A percentile compares a stretch with the other conserved stretches of the same genome.
These are phyloP conservation scores for Pseudanteris insignis DNA, from an alignment of 2,888 invertebrate genomes.

Conservation along the genomic window DNA sequence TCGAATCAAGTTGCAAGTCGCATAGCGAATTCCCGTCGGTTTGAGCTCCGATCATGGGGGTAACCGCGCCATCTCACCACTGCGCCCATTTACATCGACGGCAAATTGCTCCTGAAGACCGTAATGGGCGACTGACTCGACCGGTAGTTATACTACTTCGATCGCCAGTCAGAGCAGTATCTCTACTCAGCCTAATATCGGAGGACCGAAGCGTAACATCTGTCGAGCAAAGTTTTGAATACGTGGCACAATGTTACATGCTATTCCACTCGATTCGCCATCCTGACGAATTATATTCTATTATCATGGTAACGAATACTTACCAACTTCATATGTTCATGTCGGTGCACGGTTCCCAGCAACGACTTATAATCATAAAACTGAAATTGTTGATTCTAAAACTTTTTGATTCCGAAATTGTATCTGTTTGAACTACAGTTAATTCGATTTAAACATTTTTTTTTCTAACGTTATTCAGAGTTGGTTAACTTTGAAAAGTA, in stretches of 20 bases:
- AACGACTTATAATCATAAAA: too few relatives aligned
- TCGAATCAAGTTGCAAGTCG: too few relatives aligned
- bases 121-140: slow-evolving; percentile 44
- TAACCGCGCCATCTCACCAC: slow-evolving; percentile 40
- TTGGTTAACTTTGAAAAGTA: too few relatives aligned
- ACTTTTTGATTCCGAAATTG: too few relatives aligned
- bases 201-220: slow-evolving; percentile 39
- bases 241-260: slow-evolving; percentile 23
- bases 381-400: too few relatives aligned
- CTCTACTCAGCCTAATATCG: slow-evolving; percentile 35
- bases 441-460: too few relatives aligned
- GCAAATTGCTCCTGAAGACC: slow-evolving; percentile 43
- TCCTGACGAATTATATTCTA: slow-evolving; percentile 27
- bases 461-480: too few relatives aligned
- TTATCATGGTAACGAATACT: slow-evolving; percentile 21
- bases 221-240: slow-evolving; percentile 40
- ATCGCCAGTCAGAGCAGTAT: slow-evolving; percentile 38
- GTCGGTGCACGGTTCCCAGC: too few relatives aligned
- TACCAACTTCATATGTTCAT: too few relatives aligned
- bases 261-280: slow-evolving; percentile 19
- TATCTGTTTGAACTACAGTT: too few relatives aligned
- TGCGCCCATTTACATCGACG: slow-evolving; percentile 39
- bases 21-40: slow-evolving; percentile 33
- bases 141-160: slow-evolving; percentile 43
- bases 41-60: slow-evolving; percentile 35